Evolutionary conservation across 2,113 vertebrate species (phyloP), one percentile per base, ranked within the genome.

Genomic region (Machaerirhynchus nigripectus): DNA sequence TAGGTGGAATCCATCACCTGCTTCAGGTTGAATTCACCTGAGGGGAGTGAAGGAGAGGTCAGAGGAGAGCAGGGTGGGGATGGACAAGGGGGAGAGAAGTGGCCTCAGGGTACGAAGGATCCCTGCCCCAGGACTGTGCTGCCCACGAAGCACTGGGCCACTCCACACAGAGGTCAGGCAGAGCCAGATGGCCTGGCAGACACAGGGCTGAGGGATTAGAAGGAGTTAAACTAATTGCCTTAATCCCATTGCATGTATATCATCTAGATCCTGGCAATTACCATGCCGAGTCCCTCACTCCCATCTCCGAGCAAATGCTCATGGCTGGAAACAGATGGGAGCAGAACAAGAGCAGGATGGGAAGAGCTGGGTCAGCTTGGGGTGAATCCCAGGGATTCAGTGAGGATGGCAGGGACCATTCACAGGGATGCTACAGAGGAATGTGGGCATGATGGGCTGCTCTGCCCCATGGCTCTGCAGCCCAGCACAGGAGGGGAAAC

Each of bases 1-100:
- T 99, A 99, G 1, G 98, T 99, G 35, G 99, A 99, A 50, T 97
- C 95, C 91, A 99, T 99, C 95, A 99, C 99, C 39, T 92, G 95
- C 70, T 98, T 73, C 75, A 99, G 97, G 97, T 99, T 97, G 60
- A 99, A 99, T 75, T 98, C 90, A 12, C 99, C 99, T 99, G 85
- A 17, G 30, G 21, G 31, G 27, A 71, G 60, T 0, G 5, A 80
- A 22, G 47, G 26, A 79, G 15, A 60, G 61, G 20, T 75, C 69
- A 81, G 76, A 73, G 39, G 47, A 37, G 44, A 78, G 56, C 8
- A 37, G 10, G 35, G 55, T 63, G 49, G 31, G 70, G 79, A 69
- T 76, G 56, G 55, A 12, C 18, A 49, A 37, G 2, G 31, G 53
- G 15, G 47, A 56, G 13, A 35, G 31, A 76, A 63, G 31, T 21